These are phyloP conservation scores for Abramis brama DNA, from an alignment of 2,113 vertebrate genomes.

Conservation along the genomic window DNA sequence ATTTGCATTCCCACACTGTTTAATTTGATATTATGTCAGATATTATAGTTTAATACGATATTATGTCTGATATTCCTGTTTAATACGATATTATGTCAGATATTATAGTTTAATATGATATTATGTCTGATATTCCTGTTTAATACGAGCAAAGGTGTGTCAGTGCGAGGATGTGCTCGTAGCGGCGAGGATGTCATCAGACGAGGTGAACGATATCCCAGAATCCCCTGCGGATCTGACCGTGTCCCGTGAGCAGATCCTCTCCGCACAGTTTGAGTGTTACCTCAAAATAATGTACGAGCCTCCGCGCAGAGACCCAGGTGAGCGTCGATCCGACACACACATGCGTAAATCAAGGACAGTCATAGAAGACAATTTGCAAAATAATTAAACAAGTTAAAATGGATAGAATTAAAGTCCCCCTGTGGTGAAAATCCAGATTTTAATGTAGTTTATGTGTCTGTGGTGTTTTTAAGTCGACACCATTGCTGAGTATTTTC, in stretches of 20 bases:
- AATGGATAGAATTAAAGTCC: too few species aligned
- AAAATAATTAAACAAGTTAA: too few species aligned
- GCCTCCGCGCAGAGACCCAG: conserved; percentile 61
- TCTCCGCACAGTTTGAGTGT: conserved; percentile 80
- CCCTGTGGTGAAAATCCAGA: too few species aligned
- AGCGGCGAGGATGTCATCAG: neutral
- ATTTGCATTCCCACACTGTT: too few species aligned
- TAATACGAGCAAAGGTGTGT: conserved; percentile 59
- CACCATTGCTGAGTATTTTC: too few species aligned
- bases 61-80: neutral
- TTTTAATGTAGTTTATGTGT: too few species aligned
- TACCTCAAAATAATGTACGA: conserved; percentile 79
- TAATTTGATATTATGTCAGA: conserved; percentile 9
- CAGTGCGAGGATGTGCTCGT: conserved; percentile 58
- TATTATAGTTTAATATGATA: conserved; percentile 19
- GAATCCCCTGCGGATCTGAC: conserved; percentile 24
- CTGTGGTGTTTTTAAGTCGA: too few species aligned
- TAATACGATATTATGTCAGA: conserved; percentile 15
- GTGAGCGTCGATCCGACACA: conserved; percentile 50
- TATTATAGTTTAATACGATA: conserved; percentile 27
- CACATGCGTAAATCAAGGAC: neutral
- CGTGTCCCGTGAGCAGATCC: conserved; percentile 63
- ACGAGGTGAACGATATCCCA: conserved; percentile 50
- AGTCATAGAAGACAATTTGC: too few species aligned
- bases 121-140: neutral